Evolutionary conservation across 1,140 invertebrate species (phyloP), one percentile per base, ranked within the genome.

Genomic region (Adoxophyes honmai): DNA sequence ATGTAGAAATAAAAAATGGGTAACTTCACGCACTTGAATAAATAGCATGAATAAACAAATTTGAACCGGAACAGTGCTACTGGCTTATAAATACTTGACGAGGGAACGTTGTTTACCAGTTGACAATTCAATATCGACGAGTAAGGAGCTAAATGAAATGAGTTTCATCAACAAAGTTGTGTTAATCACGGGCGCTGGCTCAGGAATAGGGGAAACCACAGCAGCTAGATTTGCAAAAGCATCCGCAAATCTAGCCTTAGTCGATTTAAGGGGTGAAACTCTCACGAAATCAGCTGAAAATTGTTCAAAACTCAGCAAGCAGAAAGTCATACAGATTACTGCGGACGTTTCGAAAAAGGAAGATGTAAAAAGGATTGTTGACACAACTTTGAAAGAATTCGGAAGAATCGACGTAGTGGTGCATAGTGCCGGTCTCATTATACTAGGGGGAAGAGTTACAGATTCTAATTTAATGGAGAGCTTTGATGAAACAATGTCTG

Each of bases 121-220:
- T 6, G 21, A 28, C 21, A 3, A 6, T 28, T 6, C 2, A 2
- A 28, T 28, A 28, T 6, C 2, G 6, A 28, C 21, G 6, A 28
- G 21, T 28, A 28, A 28, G 21, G 21, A 6, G 6, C 21, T 28
- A 60, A 42, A n/a, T n/a, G n/a, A n/a, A 57, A 75, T 78, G 75
- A 68, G 56, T 64, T 73, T 76, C 48, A 38, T 54, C 7, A 68
- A 72, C 53, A 70, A 72, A 68, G 68, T 77, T 7, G 66, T 77
- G 2, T 7, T 75, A 11, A 59, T 79, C 3, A 73, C 76, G 13
- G 73, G 68, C 44, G 72, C 70, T 9, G 63, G 57, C 10, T 78
- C 73, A 5, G 70, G 68, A 1, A 66, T 75, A 9, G 75, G 75
- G 2, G 65, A 66, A 57, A 59, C 66, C 5, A 68, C 63, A 13